Conservation (phyloP, 2,113 vertebrate genomes). For the Procapra przewalskii region DNA sequence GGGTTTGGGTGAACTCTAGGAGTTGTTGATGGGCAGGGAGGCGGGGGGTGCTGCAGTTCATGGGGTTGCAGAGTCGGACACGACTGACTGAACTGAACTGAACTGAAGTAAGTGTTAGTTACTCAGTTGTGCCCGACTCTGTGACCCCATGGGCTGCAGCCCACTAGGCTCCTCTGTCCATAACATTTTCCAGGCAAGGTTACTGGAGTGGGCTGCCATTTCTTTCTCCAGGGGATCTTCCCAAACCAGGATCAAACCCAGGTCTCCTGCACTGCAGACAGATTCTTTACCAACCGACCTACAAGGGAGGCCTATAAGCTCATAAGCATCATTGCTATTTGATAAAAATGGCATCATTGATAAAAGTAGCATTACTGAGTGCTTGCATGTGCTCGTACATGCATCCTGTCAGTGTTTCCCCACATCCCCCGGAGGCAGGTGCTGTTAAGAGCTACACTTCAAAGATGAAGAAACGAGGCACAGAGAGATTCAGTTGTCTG, state of each 20-base stretch:
- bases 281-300: background rate
- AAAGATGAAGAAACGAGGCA: background rate
- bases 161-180: background rate
- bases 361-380: background rate
- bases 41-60: background rate
- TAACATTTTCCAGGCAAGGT: background rate
- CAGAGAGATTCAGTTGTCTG: background rate
- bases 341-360: background rate
- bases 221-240: background rate
- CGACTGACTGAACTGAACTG: background rate
- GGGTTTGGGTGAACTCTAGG: background rate
- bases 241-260: background rate
- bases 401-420: no score
- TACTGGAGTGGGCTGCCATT: background rate
- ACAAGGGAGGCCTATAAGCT: background rate
- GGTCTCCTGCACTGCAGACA: background rate
- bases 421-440: background rate
- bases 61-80: rapidly evolving
- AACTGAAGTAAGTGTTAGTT: background rate
- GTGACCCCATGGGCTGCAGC: background rate
- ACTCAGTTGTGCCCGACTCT: background rate
- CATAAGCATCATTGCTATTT: background rate
- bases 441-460: background rate
- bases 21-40: background rate
- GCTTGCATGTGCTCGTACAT: no score